phyloP scores from a whole-genome alignment of 2,113 vertebrate genomes.

The Nibea coibor region DNA sequence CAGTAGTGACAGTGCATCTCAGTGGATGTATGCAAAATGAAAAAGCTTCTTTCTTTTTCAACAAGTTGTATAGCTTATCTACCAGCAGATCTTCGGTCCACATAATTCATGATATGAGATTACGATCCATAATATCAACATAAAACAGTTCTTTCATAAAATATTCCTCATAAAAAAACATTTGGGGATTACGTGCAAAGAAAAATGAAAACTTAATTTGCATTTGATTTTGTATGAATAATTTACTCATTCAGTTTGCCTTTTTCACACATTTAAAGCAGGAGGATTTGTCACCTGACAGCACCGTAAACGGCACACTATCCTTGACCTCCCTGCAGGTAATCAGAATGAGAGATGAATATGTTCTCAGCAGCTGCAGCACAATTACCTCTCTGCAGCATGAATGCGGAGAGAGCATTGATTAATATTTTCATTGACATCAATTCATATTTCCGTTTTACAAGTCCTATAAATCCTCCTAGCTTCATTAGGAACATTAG shows the following conservation, averaged over 20 bases:
- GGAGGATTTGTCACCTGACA: background rate
- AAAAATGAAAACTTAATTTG: slow-evolving; percentile 13
- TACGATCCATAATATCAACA: background rate
- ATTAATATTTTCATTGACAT: background rate
- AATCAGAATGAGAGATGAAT: slow-evolving; percentile 21
- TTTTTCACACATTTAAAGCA: background rate
- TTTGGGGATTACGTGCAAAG: background rate
- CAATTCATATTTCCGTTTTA: background rate
- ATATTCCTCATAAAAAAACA: background rate
- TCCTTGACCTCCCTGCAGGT: background rate
- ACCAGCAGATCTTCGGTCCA: background rate
- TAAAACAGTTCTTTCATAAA: background rate
- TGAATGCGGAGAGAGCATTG: background rate
- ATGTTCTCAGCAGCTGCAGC: slow-evolving; percentile 11
- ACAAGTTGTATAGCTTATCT: slow-evolving; percentile 1
- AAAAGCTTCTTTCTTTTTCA: background rate
- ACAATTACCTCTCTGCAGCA: slow-evolving; percentile 20
- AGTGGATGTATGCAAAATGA: slow-evolving; percentile 6
- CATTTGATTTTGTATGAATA: background rate
- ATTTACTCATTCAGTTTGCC: background rate
- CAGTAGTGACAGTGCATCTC: slow-evolving; percentile 27
- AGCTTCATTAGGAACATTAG: background rate
- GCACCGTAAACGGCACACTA: too few species aligned
- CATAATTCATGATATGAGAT: background rate
- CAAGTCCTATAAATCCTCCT: background rate